Conservation (phyloP, 1,140 invertebrate species). For the Nasonia vitripennis region DNA sequence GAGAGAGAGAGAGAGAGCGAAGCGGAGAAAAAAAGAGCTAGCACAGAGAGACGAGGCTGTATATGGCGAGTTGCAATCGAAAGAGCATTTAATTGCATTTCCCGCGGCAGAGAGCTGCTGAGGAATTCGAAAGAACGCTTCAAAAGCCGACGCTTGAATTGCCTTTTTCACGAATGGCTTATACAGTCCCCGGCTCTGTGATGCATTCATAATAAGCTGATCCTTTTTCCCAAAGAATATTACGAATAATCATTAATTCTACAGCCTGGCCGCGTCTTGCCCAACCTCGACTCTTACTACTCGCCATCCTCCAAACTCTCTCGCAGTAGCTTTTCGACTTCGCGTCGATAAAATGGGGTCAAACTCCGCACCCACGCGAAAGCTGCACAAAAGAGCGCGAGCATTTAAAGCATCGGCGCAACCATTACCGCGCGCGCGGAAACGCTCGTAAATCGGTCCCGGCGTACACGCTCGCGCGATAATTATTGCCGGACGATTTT, state of each 20-base stretch:
- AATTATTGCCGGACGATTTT: slow-evolving; percentile 37
- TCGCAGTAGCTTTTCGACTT: too few species aligned
- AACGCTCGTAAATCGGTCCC: slow-evolving; percentile 10
- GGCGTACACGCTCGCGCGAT: neutral
- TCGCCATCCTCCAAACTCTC: neutral
- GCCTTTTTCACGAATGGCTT: too few species aligned
- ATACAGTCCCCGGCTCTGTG: too few species aligned
- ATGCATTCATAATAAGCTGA: too few species aligned
- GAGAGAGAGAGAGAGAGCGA: neutral
- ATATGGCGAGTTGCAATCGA: slow-evolving; percentile 13
- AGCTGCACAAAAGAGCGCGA: too few species aligned
- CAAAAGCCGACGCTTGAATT: too few species aligned
- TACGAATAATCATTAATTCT: too few species aligned
- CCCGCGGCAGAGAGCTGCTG: neutral
- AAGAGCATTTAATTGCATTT: slow-evolving; percentile 44
- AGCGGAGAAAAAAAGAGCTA: neutral
- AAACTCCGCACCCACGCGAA: too few species aligned
- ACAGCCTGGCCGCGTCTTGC: neutral
- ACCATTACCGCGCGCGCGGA: neutral
- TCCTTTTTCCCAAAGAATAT: too few species aligned
- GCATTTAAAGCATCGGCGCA: neutral
- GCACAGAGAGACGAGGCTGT: neutral
- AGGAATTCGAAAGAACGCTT: neutral
- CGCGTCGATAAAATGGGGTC: too few species aligned
- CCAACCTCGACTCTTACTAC: neutral